Conservation (phyloP, 2,797 vertebrate genomes). For the Rhadinocentrus ornatus region DNA sequence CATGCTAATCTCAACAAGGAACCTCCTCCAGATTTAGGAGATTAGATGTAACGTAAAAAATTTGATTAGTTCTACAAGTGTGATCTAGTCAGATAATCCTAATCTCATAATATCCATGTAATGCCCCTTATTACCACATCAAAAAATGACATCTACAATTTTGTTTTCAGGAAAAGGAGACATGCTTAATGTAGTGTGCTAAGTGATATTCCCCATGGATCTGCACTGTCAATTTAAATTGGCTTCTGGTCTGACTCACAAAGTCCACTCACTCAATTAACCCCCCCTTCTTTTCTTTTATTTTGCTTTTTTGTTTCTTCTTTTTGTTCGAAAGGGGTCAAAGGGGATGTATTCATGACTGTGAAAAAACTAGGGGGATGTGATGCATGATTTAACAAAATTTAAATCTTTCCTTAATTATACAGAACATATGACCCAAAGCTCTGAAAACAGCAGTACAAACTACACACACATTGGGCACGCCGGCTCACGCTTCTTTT, state of each 20-base stretch:
- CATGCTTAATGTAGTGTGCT: conserved; percentile 61
- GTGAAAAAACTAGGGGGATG: conserved; percentile 22
- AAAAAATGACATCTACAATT: conserved; percentile 32
- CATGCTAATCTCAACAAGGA: conserved; percentile 8
- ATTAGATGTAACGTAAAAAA: background rate
- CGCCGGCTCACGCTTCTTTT: conserved; percentile 19
- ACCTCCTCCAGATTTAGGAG: background rate
- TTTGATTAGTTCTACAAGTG: conserved; percentile 1
- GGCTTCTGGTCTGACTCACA: conserved; percentile 66
- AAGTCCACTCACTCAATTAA: conserved; percentile 65
- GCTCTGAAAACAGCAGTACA: conserved; percentile 6
- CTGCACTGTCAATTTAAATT: conserved; percentile 62
- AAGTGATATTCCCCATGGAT: conserved; percentile 63
- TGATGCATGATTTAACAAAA: conserved; percentile 46
- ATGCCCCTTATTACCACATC: background rate
- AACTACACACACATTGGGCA: conserved; percentile 2
- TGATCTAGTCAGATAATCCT: conserved; percentile 19
- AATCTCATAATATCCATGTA: conserved; percentile 22
- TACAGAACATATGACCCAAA: conserved; percentile 14
- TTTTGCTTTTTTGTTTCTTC: background rate
- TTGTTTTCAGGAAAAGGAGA: conserved; percentile 32
- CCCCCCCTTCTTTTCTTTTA: conserved; percentile 10
- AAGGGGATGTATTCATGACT: conserved; percentile 39
- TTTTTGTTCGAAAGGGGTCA: background rate
- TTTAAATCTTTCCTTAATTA: conserved; percentile 23